These are phyloP conservation scores for Calyptomena viridis DNA, from an alignment of 2,113 vertebrate genomes.

Conservation along the genomic window DNA sequence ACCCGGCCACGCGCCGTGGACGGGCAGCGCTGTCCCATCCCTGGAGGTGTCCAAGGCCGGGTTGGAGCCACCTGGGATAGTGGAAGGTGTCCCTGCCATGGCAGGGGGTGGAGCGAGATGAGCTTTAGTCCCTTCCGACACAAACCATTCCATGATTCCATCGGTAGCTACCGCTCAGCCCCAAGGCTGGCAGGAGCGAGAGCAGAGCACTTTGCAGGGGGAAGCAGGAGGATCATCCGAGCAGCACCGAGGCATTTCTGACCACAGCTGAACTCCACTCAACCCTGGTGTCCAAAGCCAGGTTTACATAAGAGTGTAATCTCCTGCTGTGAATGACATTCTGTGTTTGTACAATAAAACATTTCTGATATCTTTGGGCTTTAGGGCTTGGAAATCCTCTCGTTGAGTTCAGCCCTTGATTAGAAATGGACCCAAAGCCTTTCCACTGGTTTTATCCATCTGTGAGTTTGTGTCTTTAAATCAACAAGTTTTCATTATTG, in stretches of 20 bases:
- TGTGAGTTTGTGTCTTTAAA: background rate
- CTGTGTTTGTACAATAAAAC: background rate
- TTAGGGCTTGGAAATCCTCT: slow-evolving; percentile 9
- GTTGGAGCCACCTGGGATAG: background rate
- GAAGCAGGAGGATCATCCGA: accelerated
- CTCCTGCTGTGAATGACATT: background rate
- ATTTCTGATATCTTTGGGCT: background rate
- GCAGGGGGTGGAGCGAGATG: background rate
- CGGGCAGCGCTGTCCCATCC: background rate
- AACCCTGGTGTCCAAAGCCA: background rate
- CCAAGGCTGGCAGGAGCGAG: accelerated
- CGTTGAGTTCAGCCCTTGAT: background rate
- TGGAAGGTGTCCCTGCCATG: background rate
- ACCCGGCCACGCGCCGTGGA: accelerated
- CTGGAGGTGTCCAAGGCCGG: accelerated
- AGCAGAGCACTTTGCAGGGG: accelerated
- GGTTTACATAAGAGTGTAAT: background rate
- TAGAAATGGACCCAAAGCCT: slow-evolving; percentile 4
- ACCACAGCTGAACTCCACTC: background rate
- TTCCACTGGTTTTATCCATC: background rate
- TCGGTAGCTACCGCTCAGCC: accelerated
- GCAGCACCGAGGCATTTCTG: background rate
- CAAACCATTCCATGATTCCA: background rate
- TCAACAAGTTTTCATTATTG: background rate
- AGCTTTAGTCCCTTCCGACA: background rate